These are phyloP conservation scores for Calycopis cecrops DNA, from an alignment of 1,140 invertebrate genomes.

Conservation along the genomic window DNA sequence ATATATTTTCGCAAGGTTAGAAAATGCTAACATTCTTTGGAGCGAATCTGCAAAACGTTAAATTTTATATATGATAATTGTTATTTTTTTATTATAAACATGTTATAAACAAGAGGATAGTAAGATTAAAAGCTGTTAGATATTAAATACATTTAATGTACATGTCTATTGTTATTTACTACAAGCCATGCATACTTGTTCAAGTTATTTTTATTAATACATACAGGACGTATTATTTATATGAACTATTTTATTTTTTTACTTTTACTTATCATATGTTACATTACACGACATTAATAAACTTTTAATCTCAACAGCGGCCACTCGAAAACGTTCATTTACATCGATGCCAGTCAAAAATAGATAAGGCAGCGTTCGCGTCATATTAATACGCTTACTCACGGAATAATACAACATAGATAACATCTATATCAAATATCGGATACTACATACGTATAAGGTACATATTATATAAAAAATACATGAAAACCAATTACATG, in stretches of 20 bases:
- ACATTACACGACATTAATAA: conserved; percentile 47
- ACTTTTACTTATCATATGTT: conserved; percentile 24
- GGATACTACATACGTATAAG: conserved; percentile 34
- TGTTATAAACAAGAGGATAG: not conserved
- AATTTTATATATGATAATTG: conserved; percentile 5
- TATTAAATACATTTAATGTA: conserved; percentile 3
- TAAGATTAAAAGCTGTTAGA: not conserved
- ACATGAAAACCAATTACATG: conserved; percentile 8
- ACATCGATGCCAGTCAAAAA: conserved; percentile 36
- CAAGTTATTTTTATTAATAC: no score
- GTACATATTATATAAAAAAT: conserved; percentile 25
- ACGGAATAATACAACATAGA: conserved; percentile 54
- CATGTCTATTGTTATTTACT: not conserved
- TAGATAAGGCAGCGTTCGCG: conserved; percentile 39
- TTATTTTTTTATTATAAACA: no score
- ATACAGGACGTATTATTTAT: conserved; percentile 1
- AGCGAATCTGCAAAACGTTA: conserved; percentile 64
- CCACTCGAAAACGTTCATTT: conserved; percentile 56
- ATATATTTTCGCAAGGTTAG: conserved; percentile 31
- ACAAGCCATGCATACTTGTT: not conserved
- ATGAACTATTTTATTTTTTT: conserved; percentile 2
- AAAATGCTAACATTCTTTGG: conserved; percentile 71
- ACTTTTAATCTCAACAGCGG: conserved; percentile 50
- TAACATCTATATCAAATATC: conserved; percentile 37
- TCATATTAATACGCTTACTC: conserved; percentile 46